phyloP scores from a whole-genome alignment of 2,888 invertebrate species.

The Tachina fera region DNA sequence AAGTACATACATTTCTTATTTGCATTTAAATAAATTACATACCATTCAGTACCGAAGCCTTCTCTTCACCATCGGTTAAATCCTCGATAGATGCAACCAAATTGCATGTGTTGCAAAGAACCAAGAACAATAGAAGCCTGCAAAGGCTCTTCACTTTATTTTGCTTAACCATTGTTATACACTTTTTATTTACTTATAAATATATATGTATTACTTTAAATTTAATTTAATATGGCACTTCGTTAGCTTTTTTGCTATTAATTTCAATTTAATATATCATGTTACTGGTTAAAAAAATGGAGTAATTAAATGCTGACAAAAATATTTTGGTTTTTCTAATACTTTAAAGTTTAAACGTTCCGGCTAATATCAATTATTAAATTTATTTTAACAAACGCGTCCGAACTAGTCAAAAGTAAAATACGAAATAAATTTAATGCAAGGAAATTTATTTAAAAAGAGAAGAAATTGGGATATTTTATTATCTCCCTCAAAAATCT shows the following conservation, averaged over 20 bases:
- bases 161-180: conserved; percentile 27
- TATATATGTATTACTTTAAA: not conserved
- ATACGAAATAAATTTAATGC: conserved; percentile 49
- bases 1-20: no score
- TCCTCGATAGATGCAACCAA: conserved; percentile 12
- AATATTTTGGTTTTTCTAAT: not conserved
- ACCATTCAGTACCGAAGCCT: conserved; percentile 46
- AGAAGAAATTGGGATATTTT: not conserved
- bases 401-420: conserved; percentile 41
- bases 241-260: conserved; percentile 1
- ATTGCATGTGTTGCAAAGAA: conserved; percentile 30
- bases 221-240: conserved; percentile 57
- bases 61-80: conserved; percentile 52
- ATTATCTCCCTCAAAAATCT: no score
- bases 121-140: conserved; percentile 40
- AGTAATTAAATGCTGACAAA: conserved; percentile 43
- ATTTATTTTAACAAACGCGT: conserved; percentile 6
- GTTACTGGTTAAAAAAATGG: conserved; percentile 20
- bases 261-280: conserved; percentile 54
- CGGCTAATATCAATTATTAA: not conserved
- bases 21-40: conserved; percentile 11
- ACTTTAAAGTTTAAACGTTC: conserved; percentile 10
- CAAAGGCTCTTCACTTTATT: conserved; percentile 35
- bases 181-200: not conserved
- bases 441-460: conserved; percentile 12